A percentile compares a stretch with the other conserved stretches of the same genome.
These are phyloP conservation scores for Tetragnatha versicolor DNA, from an alignment of 1,140 invertebrate species.

Conservation along the genomic window DNA sequence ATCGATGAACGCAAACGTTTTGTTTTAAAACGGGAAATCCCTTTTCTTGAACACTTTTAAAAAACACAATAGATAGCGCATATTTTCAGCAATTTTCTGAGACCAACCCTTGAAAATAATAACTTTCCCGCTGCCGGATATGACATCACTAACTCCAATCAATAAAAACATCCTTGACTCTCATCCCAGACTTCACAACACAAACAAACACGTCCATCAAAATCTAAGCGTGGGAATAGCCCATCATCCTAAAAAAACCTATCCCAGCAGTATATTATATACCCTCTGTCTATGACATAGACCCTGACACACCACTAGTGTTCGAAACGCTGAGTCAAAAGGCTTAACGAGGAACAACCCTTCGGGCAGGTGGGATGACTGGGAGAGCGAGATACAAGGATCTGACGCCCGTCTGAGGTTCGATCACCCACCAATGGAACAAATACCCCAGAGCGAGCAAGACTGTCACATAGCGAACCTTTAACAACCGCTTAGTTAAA, in stretches of 20 bases:
- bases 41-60: too few species aligned
- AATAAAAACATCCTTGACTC: background rate
- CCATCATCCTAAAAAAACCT: background rate
- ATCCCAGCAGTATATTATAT: background rate
- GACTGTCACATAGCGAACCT: too few species aligned
- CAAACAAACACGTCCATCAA: background rate
- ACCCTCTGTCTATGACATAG: background rate
- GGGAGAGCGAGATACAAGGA: too few species aligned
- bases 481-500: too few species aligned
- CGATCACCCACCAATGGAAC: too few species aligned
- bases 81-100: too few species aligned
- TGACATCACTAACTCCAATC: background rate
- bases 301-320: constrained; percentile 1
- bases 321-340: background rate
- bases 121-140: background rate
- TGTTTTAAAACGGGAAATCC: too few species aligned
- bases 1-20: too few species aligned
- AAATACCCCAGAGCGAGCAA: too few species aligned
- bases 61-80: too few species aligned
- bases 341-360: constrained; percentile 33
- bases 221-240: background rate
- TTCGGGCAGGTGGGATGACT: too few species aligned
- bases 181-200: background rate
- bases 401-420: too few species aligned
- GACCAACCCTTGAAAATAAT: background rate